A percentile compares a stretch with the other conserved stretches of the same genome.
These are phyloP conservation scores for Phyto melanocephala DNA, from an alignment of 2,888 invertebrate species.

Conservation along the genomic window DNA sequence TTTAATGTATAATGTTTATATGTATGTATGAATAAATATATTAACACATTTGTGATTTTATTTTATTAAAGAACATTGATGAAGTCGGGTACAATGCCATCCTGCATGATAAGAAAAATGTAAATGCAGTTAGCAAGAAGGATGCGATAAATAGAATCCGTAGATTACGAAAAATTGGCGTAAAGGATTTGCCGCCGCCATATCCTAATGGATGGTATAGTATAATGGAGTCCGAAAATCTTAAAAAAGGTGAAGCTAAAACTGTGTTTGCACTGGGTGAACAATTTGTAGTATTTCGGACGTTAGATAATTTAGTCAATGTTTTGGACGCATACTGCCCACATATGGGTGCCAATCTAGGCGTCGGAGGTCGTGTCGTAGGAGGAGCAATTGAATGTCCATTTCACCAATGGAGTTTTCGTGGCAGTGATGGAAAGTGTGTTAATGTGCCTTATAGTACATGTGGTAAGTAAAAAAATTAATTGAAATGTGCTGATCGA, in stretches of 20 bases:
- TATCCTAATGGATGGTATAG: constrained; percentile 95
- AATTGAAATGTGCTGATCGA: background rate
- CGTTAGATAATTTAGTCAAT: constrained; percentile 82
- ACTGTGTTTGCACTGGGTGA: constrained; percentile 85
- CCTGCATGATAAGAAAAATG: constrained; percentile 42
- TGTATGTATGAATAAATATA: no score
- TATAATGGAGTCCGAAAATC: constrained; percentile 84
- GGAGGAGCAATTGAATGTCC: constrained; percentile 92
- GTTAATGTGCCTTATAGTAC: constrained; percentile 86
- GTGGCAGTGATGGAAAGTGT: constrained; percentile 86
- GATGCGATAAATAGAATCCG: constrained; percentile 79
- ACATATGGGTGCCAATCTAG: constrained; percentile 93
- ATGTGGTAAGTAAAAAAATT: constrained; percentile 75
- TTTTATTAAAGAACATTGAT: constrained; percentile 69
- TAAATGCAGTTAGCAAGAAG: constrained; percentile 65
- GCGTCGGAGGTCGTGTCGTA: constrained; percentile 86
- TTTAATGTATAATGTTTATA: no score
- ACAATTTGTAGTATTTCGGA: constrained; percentile 86
- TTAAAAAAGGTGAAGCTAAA: constrained; percentile 81
- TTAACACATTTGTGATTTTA: no score
- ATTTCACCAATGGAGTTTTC: constrained; percentile 93
- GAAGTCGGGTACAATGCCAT: constrained; percentile 67
- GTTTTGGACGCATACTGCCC: constrained; percentile 93
- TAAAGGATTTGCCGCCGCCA: constrained; percentile 85
- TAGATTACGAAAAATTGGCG: constrained; percentile 81